Evolutionary conservation across 2,113 vertebrate species (phyloP).

Genomic region (Eonycteris spelaea): DNA sequence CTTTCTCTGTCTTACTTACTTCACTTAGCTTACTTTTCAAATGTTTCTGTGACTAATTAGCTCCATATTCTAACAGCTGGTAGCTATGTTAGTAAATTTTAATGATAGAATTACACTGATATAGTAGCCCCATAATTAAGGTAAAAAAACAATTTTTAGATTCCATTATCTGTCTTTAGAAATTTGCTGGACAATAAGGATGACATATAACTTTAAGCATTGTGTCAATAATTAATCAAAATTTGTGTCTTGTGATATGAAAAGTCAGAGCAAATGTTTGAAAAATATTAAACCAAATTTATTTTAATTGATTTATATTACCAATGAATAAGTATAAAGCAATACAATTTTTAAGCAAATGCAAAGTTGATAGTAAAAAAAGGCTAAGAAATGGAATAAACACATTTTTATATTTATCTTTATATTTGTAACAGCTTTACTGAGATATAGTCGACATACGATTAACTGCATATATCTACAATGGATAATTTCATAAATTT

Average conservation of each 20-base stretch:
- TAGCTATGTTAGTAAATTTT: slow-evolving; percentile 77
- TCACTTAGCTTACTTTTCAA: slow-evolving; percentile 5
- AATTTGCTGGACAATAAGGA: slow-evolving; percentile 77
- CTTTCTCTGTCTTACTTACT: no score
- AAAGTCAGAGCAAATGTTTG: slow-evolving; percentile 70
- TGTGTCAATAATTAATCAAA: slow-evolving; percentile 75
- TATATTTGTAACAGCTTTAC: neutral
- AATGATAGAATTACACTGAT: slow-evolving; percentile 75
- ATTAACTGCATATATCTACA: neutral
- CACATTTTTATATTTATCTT: no score
- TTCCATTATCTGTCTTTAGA: slow-evolving; percentile 48
- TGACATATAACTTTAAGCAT: slow-evolving; percentile 71
- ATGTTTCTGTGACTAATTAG: slow-evolving; percentile 69
- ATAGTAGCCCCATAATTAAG: slow-evolving; percentile 80
- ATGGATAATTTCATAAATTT: neutral
- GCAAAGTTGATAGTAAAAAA: neutral
- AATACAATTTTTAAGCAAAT: neutral
- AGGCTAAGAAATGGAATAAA: neutral
- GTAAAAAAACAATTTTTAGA: slow-evolving; percentile 68
- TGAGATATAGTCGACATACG: neutral
- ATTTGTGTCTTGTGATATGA: slow-evolving; percentile 63
- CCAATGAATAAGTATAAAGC: neutral
- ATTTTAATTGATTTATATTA: neutral
- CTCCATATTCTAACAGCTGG: slow-evolving; percentile 78
- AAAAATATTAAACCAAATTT: neutral